phyloP scores from a whole-genome alignment of 2,113 vertebrate genomes.

The Patagioenas fasciata region DNA sequence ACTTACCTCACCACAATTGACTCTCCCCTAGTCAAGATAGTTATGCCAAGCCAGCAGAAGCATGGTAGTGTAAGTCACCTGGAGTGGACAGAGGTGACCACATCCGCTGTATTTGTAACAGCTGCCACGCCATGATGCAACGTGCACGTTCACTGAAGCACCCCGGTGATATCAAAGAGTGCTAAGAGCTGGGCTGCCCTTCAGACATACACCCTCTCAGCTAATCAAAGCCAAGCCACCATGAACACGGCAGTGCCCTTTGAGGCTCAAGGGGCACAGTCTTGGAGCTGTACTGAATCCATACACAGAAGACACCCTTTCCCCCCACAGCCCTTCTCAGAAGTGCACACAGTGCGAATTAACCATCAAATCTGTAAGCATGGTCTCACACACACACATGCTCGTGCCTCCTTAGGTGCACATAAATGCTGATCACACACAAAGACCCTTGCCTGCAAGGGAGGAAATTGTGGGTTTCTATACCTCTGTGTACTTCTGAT shows the following conservation, averaged over 20 bases:
- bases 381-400: background rate
- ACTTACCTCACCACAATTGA: slow-evolving; percentile 69
- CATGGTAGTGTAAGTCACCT: slow-evolving; percentile 8
- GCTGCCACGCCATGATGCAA: slow-evolving; percentile 35
- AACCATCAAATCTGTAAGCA: background rate
- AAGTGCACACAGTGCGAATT: background rate
- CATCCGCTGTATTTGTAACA: background rate
- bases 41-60: slow-evolving; percentile 56
- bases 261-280: background rate
- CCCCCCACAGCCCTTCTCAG: background rate
- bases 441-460: background rate
- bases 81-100: slow-evolving; percentile 43
- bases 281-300: background rate
- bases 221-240: background rate
- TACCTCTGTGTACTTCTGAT: background rate
- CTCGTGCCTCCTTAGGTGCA: background rate
- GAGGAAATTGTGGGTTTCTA: background rate
- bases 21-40: slow-evolving; percentile 59
- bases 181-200: background rate
- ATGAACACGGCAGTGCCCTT: background rate
- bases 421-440: background rate
- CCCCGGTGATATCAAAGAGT: background rate
- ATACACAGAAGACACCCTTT: background rate
- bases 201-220: background rate
- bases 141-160: background rate